phyloP scores from a whole-genome alignment of 2,113 vertebrate genomes.

The Indicator maculatus region DNA sequence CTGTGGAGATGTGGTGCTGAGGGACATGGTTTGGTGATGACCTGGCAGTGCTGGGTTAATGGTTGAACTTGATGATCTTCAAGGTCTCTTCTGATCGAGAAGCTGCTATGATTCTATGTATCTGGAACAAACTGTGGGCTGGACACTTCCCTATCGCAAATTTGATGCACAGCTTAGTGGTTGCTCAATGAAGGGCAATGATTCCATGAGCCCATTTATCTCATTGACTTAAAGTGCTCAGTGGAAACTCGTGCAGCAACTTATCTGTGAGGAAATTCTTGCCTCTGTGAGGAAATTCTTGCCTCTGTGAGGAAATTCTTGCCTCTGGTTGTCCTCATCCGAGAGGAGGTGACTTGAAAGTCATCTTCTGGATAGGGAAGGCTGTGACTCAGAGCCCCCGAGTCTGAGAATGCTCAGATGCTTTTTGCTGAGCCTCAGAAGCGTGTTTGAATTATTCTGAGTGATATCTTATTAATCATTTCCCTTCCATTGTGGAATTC shows the following conservation, averaged over 20 bases:
- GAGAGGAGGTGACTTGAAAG: background rate
- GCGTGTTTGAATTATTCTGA: background rate
- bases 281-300: background rate
- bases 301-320: background rate
- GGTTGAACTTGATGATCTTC: too few species aligned
- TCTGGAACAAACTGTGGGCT: background rate
- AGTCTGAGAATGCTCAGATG: background rate
- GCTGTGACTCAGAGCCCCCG: background rate
- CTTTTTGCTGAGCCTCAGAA: background rate
- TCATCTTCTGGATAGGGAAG: background rate
- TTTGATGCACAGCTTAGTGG: background rate
- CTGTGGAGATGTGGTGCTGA: too few species aligned
- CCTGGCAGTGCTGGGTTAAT: too few species aligned
- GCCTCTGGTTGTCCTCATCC: background rate
- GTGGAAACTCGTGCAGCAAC: background rate
- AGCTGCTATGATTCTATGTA: background rate
- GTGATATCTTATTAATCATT: constrained; percentile 18
- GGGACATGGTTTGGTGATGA: too few species aligned
- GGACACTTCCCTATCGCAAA: background rate
- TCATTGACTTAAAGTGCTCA: background rate
- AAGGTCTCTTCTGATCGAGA: too few species aligned
- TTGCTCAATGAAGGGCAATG: background rate
- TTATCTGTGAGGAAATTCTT: background rate
- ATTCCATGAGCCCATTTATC: background rate
- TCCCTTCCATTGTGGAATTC: background rate